Conservation (phyloP, 1,140 invertebrate species). For the Danaus plexippus region DNA sequence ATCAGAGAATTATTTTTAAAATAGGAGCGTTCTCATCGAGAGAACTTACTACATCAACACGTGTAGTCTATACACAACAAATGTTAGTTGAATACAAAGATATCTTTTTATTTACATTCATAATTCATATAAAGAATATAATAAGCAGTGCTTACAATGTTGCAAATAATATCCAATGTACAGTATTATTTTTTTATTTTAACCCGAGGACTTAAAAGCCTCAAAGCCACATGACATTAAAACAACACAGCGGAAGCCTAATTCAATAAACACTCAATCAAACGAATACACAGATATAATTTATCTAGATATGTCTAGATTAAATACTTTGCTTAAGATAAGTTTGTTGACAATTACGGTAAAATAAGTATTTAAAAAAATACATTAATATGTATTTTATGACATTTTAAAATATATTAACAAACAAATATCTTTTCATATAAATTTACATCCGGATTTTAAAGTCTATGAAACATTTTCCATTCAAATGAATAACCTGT, state of each 20-base stretch:
- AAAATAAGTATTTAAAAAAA: too few relatives aligned
- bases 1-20: too few relatives aligned
- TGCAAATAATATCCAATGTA: not conserved
- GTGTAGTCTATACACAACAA: too few relatives aligned
- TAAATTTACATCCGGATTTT: too few relatives aligned
- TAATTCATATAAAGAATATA: too few relatives aligned
- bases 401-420: not conserved
- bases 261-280: conserved; percentile 58
- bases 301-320: conserved; percentile 18
- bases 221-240: conserved; percentile 34
- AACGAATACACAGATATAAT: conserved; percentile 20
- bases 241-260: conserved; percentile 45
- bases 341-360: too few relatives aligned
- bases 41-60: too few relatives aligned
- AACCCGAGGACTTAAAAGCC: conserved; percentile 12
- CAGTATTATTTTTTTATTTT: not conserved
- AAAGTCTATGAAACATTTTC: conserved; percentile 34
- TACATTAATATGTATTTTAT: not conserved
- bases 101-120: too few relatives aligned
- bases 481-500: conserved; percentile 52
- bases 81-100: too few relatives aligned
- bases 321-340: too few relatives aligned
- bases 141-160: not conserved
- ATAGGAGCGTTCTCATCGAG: too few relatives aligned
- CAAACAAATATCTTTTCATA: conserved; percentile 13